These are phyloP conservation scores for Gymnosoma rotundatum DNA, from an alignment of 2,888 invertebrate species.

Conservation along the genomic window DNA sequence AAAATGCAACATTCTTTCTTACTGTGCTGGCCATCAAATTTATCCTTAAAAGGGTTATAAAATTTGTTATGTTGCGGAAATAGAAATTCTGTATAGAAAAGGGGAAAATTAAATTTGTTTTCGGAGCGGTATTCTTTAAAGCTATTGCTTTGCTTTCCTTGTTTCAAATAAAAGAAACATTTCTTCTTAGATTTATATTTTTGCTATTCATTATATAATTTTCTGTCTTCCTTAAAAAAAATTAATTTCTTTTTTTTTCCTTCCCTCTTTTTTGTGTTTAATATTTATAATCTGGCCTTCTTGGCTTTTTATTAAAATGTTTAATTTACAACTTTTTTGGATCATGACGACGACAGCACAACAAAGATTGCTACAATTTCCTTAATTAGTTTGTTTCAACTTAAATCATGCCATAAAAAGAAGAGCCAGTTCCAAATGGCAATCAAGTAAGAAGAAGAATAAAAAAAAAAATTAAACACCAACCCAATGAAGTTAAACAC, in stretches of 20 bases:
- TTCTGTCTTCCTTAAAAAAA: neutral
- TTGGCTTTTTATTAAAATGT: conserved; percentile 35
- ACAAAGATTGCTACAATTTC: conserved; percentile 33
- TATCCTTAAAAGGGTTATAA: no score
- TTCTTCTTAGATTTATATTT: no score
- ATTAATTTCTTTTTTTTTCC: neutral
- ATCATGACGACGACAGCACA: neutral
- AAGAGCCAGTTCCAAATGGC: neutral
- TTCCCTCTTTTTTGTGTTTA: no score
- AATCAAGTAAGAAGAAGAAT: neutral
- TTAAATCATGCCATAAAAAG: conserved; percentile 7
- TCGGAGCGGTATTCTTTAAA: no score
- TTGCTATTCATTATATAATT: no score
- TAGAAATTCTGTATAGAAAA: no score
- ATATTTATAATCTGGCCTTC: neutral
- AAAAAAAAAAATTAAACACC: neutral
- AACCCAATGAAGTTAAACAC: conserved; percentile 25
- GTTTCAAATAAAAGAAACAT: no score
- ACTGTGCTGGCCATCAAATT: no score
- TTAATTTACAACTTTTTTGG: conserved; percentile 9
- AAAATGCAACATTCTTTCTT: no score
- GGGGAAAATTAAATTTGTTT: no score
- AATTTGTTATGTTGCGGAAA: no score
- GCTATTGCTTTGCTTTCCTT: no score
- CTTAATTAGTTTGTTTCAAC: conserved; percentile 59